These are phyloP conservation scores for Nycticebus coucang DNA, from an alignment of 2,113 vertebrate genomes.

Conservation along the genomic window DNA sequence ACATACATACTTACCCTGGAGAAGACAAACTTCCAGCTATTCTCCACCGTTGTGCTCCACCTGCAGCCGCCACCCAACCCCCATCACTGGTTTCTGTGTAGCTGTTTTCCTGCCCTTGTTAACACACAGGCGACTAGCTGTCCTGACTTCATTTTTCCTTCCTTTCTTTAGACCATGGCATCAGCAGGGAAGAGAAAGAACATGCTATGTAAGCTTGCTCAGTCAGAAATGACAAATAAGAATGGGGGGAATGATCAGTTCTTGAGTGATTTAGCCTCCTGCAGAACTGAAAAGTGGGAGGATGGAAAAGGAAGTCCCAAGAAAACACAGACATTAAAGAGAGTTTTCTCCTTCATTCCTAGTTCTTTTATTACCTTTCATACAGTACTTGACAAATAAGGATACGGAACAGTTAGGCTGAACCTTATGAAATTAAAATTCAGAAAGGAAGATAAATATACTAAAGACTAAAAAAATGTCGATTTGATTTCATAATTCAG, in stretches of 20 bases:
- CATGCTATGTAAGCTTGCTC: neutral
- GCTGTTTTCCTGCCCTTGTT: neutral
- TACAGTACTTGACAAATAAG: neutral
- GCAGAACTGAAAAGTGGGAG: conserved; percentile 14
- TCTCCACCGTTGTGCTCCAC: neutral
- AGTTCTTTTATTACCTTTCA: neutral
- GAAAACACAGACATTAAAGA: neutral
- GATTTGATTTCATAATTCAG: neutral
- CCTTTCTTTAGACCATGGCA: neutral
- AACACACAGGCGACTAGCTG: neutral
- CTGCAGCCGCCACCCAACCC: no score
- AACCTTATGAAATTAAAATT: conserved; percentile 54
- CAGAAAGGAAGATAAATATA: neutral
- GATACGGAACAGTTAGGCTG: conserved; percentile 25
- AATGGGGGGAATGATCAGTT: neutral
- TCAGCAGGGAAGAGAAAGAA: neutral
- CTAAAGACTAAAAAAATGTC: neutral
- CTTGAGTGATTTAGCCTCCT: neutral
- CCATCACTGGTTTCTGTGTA: neutral
- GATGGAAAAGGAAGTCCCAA: neutral
- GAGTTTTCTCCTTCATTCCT: conserved; percentile 19
- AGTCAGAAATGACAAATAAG: conserved; percentile 5
- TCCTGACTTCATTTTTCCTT: neutral
- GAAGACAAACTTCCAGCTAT: neutral
- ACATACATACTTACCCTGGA: neutral